Percentiles rank a stretch among this genome's conserved stretches.
Conservation (phyloP, 2,113 vertebrate species). For the Arizona elegans region DNA sequence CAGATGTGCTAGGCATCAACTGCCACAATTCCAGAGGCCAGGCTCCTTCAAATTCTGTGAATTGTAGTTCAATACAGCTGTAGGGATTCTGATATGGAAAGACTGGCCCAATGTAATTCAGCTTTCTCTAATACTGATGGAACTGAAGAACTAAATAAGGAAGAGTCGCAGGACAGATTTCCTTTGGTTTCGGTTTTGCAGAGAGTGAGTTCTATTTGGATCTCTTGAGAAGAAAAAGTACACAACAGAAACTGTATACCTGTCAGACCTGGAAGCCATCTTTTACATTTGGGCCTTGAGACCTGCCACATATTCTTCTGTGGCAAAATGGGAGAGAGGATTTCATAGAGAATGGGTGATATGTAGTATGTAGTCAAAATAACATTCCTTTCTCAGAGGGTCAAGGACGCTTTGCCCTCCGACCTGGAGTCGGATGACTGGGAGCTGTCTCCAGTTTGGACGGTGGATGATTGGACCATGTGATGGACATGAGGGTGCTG, state of each 20-base stretch:
- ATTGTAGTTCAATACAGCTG: background rate
- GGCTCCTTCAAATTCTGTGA: background rate
- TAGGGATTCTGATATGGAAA: background rate
- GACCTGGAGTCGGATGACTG: too few species aligned
- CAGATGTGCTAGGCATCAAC: constrained; percentile 3
- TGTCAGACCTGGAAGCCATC: too few species aligned
- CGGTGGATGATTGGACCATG: too few species aligned
- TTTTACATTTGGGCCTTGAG: too few species aligned
- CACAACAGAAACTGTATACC: background rate
- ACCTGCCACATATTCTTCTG: too few species aligned
- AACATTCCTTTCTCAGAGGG: too few species aligned
- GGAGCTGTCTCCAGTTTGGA: too few species aligned
- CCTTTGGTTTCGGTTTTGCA: background rate
- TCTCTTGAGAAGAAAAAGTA: background rate
- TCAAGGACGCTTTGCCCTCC: too few species aligned
- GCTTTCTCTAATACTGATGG: background rate
- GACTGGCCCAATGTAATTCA: background rate
- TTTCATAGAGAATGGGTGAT: too few species aligned
- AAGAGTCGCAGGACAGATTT: background rate
- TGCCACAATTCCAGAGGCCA: constrained; percentile 25
- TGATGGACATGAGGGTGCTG: too few species aligned
- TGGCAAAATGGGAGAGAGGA: too few species aligned
- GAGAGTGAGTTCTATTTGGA: background rate
- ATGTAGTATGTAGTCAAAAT: too few species aligned
- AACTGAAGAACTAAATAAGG: background rate